Evolutionary conservation across 2,113 vertebrate genomes (phyloP).

Genomic region (Poeciliopsis occidentalis): DNA sequence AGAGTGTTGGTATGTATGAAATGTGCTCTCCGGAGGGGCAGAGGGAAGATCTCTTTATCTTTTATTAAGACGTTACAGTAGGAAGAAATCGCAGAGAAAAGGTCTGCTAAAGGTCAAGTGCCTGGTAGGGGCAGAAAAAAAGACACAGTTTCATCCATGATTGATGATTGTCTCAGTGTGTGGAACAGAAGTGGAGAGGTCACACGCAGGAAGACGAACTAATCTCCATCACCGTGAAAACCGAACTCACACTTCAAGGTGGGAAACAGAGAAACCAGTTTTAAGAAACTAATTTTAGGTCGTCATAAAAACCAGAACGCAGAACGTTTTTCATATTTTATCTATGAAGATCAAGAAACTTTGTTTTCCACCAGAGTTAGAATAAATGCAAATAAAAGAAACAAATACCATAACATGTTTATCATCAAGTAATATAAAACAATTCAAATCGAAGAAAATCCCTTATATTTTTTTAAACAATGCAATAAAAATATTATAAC

Average conservation of each 20-base stretch:
- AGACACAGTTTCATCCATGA: conserved; percentile 62
- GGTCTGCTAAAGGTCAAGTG: conserved; percentile 68
- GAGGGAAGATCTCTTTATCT: conserved; percentile 49
- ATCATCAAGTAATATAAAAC: too few species aligned
- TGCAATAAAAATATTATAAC: too few species aligned
- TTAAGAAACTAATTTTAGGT: too few species aligned
- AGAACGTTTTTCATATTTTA: too few species aligned
- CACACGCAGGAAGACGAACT: conserved; percentile 30
- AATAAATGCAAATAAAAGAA: too few species aligned
- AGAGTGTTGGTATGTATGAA: conserved; percentile 42
- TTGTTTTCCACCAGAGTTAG: too few species aligned
- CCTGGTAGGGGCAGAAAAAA: conserved; percentile 37
- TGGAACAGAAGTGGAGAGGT: conserved; percentile 57
- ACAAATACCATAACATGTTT: too few species aligned
- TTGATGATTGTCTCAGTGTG: conserved; percentile 67
- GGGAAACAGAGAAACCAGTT: not conserved
- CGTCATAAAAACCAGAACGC: too few species aligned
- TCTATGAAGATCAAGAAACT: too few species aligned
- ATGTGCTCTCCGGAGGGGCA: conserved; percentile 27
- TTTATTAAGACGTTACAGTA: conserved; percentile 72
- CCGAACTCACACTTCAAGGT: not conserved
- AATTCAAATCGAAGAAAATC: not conserved
- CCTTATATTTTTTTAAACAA: too few species aligned
- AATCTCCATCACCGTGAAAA: conserved; percentile 1
- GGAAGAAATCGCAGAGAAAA: conserved; percentile 56